Base-by-base conservation (phyloP, 2,888 invertebrate genomes). In the Malacosoma neustria region DNA sequence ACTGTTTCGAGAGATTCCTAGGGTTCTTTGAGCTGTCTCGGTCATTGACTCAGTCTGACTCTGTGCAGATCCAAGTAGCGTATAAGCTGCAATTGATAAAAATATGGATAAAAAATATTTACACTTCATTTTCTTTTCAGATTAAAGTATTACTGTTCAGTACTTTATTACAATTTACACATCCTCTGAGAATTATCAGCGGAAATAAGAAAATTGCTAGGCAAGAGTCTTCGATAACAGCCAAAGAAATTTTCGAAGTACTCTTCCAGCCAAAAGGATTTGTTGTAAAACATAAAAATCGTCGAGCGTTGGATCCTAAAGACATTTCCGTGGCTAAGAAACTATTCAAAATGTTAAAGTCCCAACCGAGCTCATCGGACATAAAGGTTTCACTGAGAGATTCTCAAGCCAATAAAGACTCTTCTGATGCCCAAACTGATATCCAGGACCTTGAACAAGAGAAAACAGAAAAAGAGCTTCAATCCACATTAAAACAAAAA, bases 391-490 rank as follows among this genome's bases (percentile, higher is more conserved):
- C 9, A 7, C 9, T 22, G 22, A 22, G 22, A 9, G n/a, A n/a
- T n/a, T n/a, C n/a, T n/a, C n/a, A n/a, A n/a, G n/a, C n/a, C n/a
- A n/a, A n/a, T n/a, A n/a, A n/a, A n/a, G n/a, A n/a, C n/a, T n/a
- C n/a, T n/a, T n/a, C n/a, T n/a, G n/a, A n/a, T n/a, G n/a, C n/a
- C n/a, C n/a, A n/a, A n/a, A n/a, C n/a, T n/a, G n/a, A n/a, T n/a
- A n/a, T n/a, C n/a, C 22, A 5, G 9, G 22, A 22, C 9, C 5
- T 22, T 7, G 22, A 22, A 2, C 22, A 22, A 5, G 1, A 13
- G 0, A 4, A 59, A 3, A 45, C 58, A 0, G 79, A 79, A 43
- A 43, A 38, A 0, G 77, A 80, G 40, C 49, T 75, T 1, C 42
- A 58, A 11, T 34, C 42, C 4, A 45, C 61, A 0, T 30, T 68